Percentiles rank a stretch among this genome's conserved stretches.
Conservation (phyloP, 1,140 invertebrate species). For the Leptestheria dahalacensis region DNA sequence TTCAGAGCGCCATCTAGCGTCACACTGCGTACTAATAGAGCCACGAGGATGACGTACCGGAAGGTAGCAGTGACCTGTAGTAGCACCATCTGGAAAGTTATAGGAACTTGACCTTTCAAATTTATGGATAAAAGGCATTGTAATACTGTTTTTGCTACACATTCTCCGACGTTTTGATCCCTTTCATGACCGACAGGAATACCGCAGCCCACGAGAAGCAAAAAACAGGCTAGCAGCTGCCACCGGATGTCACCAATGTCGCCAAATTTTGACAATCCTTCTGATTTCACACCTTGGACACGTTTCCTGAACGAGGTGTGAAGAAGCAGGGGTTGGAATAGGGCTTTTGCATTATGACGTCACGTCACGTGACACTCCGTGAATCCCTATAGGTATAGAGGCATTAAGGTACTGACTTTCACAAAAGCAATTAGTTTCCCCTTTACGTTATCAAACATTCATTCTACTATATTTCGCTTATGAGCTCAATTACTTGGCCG, state of each 20-base stretch:
- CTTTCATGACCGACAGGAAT: slow-evolving; percentile 36
- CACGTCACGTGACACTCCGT: no score
- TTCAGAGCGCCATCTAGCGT: slow-evolving; percentile 32
- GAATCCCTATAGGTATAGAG: no score
- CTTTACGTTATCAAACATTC: no score
- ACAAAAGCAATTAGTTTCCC: no score
- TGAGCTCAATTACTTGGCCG: no score
- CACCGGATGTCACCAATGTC: slow-evolving; percentile 21
- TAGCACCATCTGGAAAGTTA: neutral
- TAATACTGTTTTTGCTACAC: slow-evolving; percentile 1
- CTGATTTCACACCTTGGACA: slow-evolving; percentile 20
- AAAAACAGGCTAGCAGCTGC: slow-evolving; percentile 21
- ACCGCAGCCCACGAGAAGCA: slow-evolving; percentile 41
- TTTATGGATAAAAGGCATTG: neutral
- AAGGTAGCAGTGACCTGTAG: slow-evolving; percentile 29
- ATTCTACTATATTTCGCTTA: no score
- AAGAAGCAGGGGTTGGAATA: neutral
- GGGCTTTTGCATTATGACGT: neutral
- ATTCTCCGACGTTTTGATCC: slow-evolving; percentile 28
- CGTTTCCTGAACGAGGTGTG: slow-evolving; percentile 19
- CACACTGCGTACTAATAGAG: slow-evolving; percentile 29
- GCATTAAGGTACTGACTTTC: no score
- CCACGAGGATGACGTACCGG: slow-evolving; percentile 31
- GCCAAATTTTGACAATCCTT: slow-evolving; percentile 14
- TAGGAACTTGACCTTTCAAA: neutral